These are phyloP conservation scores for Polypedilum vanderplanki DNA, from an alignment of 1,140 invertebrate species.

Conservation along the genomic window DNA sequence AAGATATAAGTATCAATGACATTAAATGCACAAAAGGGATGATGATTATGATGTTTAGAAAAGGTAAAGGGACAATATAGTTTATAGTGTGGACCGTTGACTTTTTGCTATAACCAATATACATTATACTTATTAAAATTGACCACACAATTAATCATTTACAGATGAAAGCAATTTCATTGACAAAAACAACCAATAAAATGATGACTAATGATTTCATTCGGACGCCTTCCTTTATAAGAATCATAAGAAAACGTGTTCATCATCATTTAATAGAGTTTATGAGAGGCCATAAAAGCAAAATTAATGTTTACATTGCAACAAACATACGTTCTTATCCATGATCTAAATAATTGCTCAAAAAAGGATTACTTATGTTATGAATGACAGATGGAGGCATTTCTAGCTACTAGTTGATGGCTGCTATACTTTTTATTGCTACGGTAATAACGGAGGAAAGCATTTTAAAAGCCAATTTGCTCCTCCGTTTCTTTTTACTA, in stretches of 20 bases:
- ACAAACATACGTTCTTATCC: not conserved
- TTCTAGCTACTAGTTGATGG: not conserved
- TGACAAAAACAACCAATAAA: slow-evolving; percentile 13
- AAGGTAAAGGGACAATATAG: too few relatives aligned
- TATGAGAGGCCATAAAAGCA: not conserved
- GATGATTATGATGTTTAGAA: too few relatives aligned
- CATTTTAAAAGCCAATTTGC: not conserved
- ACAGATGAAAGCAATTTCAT: not conserved
- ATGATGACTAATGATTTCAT: not conserved
- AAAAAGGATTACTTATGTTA: not conserved
- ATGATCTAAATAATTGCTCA: not conserved
- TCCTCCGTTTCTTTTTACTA: not conserved
- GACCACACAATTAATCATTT: not conserved
- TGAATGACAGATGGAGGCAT: not conserved
- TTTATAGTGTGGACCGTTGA: too few relatives aligned
- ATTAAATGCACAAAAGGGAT: not conserved
- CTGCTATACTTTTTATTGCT: not conserved
- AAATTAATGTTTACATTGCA: slow-evolving; percentile 15
- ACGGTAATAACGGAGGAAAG: not conserved
- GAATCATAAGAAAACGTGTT: not conserved
- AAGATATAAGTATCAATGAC: not conserved
- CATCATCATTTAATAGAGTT: slow-evolving; percentile 1
- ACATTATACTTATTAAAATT: not conserved
- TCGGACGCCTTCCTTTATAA: not conserved
- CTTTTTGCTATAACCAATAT: not conserved